These are phyloP conservation scores for Globia sparganii DNA, from an alignment of 2,888 invertebrate genomes.

Conservation along the genomic window DNA sequence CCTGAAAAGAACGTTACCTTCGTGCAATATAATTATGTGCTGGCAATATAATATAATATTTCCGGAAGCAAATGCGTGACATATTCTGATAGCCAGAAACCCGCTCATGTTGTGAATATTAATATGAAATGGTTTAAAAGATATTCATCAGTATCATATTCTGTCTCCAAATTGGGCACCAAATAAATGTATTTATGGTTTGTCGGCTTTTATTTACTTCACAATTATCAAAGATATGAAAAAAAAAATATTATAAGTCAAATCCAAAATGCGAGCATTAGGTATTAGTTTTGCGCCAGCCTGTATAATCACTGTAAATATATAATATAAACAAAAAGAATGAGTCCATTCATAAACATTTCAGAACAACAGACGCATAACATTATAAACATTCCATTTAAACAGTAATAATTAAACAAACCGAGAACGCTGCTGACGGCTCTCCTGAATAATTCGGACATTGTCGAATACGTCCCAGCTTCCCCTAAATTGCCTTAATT, in stretches of 20 bases:
- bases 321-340: not conserved
- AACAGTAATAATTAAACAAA: conserved; percentile 19
- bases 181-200: not conserved
- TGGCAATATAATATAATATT: not conserved
- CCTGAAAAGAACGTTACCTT: not conserved
- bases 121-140: not conserved
- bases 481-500: conserved; percentile 54
- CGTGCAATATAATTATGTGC: not conserved
- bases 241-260: not conserved
- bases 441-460: conserved; percentile 33
- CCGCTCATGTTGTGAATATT: not conserved
- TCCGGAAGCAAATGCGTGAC: not conserved
- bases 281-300: not conserved
- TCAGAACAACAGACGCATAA: no score
- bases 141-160: not conserved
- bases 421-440: conserved; percentile 9
- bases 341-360: not conserved
- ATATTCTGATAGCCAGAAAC: no score
- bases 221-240: not conserved
- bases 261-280: not conserved
- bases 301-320: not conserved
- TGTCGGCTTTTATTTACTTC: no score
- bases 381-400: conserved; percentile 5
- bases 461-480: conserved; percentile 33
- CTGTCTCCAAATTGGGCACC: no score